Evolutionary conservation across 1,140 invertebrate species (phyloP).

Genomic region (Drosophila sp.): DNA sequence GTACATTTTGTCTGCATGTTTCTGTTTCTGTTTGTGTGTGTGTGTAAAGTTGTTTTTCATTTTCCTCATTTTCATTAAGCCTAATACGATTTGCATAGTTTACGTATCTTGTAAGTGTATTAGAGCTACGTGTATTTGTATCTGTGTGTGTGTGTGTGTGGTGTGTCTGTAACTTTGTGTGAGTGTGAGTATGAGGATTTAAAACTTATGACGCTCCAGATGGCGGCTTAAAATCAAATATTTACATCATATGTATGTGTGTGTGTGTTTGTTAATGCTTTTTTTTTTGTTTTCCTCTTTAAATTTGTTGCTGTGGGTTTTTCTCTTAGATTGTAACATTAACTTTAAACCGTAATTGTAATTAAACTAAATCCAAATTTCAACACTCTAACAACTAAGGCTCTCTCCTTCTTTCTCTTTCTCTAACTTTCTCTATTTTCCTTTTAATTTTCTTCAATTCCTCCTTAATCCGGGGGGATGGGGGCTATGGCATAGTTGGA

Average conservation of each 20-base stretch:
- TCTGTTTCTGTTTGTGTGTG: background rate
- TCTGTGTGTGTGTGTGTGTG: background rate
- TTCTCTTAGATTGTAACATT: conserved; percentile 62
- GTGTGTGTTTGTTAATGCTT: conserved; percentile 26
- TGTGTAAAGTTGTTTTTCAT: conserved; percentile 24
- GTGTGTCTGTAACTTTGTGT: background rate
- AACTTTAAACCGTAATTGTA: conserved; percentile 59
- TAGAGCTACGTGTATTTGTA: conserved; percentile 27
- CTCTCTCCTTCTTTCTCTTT: conserved; percentile 1
- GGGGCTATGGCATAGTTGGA: background rate
- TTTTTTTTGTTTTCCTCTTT: background rate
- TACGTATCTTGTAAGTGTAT: conserved; percentile 71
- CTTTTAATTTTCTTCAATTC: background rate
- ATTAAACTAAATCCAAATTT: conserved; percentile 72
- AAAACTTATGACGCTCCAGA: conserved; percentile 53
- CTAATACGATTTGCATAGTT: conserved; percentile 62
- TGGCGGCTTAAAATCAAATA: conserved; percentile 39
- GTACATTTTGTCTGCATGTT: conserved; percentile 22
- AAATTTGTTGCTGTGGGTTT: conserved; percentile 42
- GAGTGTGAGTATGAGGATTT: conserved; percentile 23
- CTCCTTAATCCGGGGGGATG: background rate
- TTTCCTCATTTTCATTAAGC: conserved; percentile 12
- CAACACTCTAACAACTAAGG: conserved; percentile 63
- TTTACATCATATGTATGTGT: conserved; percentile 45
- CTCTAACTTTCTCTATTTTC: background rate